Percentiles rank a stretch among this genome's conserved stretches.
Evolutionary conservation across 2,888 invertebrate genomes (phyloP).

Genomic region (Xylota segnis): DNA sequence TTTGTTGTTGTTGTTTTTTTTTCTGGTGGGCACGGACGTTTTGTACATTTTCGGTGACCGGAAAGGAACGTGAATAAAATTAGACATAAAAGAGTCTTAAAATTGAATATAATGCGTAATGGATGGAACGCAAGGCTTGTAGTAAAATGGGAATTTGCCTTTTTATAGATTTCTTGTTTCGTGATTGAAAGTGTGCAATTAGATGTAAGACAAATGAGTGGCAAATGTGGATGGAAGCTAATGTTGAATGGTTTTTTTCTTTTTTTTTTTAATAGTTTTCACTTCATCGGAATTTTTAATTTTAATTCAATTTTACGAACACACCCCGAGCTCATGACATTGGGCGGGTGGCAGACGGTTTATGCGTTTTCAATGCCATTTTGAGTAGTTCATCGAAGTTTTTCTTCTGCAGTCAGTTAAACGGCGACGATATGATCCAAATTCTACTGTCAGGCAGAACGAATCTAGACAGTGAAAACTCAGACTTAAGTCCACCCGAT

Average conservation of each 20-base stretch:
- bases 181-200: conserved; percentile 19
- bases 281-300: conserved; percentile 20
- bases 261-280: conserved; percentile 8
- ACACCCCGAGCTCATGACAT: neutral
- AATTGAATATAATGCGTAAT: conserved; percentile 64
- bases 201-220: conserved; percentile 43
- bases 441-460: too few relatives aligned
- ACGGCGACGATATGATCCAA: too few relatives aligned
- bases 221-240: conserved; percentile 17
- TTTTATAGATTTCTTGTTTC: conserved; percentile 10
- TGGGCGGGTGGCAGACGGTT: too few relatives aligned
- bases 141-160: conserved; percentile 15
- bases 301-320: neutral
- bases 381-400: too few relatives aligned
- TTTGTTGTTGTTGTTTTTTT: neutral
- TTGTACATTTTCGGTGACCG: conserved; percentile 68
- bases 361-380: too few relatives aligned
- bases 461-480: too few relatives aligned
- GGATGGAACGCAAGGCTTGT: conserved; percentile 24
- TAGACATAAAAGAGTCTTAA: conserved; percentile 65
- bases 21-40: conserved; percentile 11
- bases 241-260: too few relatives aligned
- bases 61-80: conserved; percentile 72
- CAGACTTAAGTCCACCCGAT: too few relatives aligned
- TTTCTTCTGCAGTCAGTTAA: too few relatives aligned